These are phyloP conservation scores for Aricia agestis DNA, from an alignment of 1,140 invertebrate species.

Conservation along the genomic window DNA sequence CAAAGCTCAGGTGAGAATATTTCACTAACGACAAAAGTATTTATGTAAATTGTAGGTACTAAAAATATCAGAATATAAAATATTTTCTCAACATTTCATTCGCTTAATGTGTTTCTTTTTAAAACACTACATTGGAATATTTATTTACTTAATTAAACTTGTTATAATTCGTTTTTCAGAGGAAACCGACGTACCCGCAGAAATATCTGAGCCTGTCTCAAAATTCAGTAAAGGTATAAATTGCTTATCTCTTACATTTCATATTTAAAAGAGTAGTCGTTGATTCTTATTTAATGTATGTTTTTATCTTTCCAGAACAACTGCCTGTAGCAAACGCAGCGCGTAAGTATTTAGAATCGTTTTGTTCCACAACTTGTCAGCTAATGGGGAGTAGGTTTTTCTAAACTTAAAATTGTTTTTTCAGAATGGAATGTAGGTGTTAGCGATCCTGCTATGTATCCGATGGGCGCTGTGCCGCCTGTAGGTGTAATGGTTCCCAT, in stretches of 20 bases:
- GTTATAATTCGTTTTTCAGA: constrained; percentile 34
- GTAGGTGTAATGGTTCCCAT: constrained; percentile 31
- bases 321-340: constrained; percentile 8
- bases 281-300: not conserved
- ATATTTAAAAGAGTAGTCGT: not conserved
- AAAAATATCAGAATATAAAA: too few species aligned
- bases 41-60: too few species aligned
- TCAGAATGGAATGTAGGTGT: constrained; percentile 26
- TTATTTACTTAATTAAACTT: not conserved
- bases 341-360: not conserved
- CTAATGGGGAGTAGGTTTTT: constrained; percentile 13
- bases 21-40: not conserved
- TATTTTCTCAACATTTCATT: too few species aligned
- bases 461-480: constrained; percentile 16
- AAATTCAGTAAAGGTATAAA: constrained; percentile 39
- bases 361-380: not conserved
- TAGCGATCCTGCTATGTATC: not conserved
- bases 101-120: too few species aligned
- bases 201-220: constrained; percentile 29
- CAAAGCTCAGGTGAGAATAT: constrained; percentile 44
- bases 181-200: constrained; percentile 36
- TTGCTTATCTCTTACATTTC: not conserved
- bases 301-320: constrained; percentile 15
- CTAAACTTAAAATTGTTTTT: constrained; percentile 21
- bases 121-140: too few species aligned